phyloP scores from a whole-genome alignment of 2,888 invertebrate genomes.

The Drosophila paramelanica region DNA sequence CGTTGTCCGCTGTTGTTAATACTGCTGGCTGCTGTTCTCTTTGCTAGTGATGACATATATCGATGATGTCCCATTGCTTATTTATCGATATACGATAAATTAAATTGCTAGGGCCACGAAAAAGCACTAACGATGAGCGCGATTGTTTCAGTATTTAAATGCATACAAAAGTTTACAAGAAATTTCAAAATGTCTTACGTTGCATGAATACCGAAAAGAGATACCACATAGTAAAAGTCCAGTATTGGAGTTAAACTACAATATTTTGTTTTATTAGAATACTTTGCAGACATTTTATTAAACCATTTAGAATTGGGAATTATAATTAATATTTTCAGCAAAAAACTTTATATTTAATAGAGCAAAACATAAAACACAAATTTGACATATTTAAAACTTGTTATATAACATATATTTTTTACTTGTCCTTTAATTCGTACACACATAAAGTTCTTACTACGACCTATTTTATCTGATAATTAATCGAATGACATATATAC shows the following conservation, averaged over 20 bases:
- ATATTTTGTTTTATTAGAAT: background rate
- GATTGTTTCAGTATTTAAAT: constrained; percentile 12
- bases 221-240: background rate
- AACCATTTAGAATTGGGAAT: too few species aligned
- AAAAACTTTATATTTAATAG: background rate
- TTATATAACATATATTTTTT: background rate
- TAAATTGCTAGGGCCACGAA: constrained; percentile 10
- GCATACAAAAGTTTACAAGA: too few species aligned
- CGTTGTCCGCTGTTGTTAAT: constrained; percentile 2
- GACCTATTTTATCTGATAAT: constrained; percentile 34
- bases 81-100: constrained; percentile 26
- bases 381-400: too few species aligned
- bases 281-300: too few species aligned
- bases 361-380: background rate
- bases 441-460: constrained; percentile 22
- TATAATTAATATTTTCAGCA: background rate
- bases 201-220: too few species aligned
- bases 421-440: constrained; percentile 48
- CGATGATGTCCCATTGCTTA: background rate
- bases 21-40: constrained; percentile 28
- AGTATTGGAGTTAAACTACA: background rate
- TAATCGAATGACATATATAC: constrained; percentile 52
- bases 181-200: too few species aligned
- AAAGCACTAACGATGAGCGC: background rate
- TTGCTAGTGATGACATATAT: constrained; percentile 6